Base-by-base conservation (phyloP, 2,797 vertebrate genomes). In the Hylomyscus alleni region DNA sequence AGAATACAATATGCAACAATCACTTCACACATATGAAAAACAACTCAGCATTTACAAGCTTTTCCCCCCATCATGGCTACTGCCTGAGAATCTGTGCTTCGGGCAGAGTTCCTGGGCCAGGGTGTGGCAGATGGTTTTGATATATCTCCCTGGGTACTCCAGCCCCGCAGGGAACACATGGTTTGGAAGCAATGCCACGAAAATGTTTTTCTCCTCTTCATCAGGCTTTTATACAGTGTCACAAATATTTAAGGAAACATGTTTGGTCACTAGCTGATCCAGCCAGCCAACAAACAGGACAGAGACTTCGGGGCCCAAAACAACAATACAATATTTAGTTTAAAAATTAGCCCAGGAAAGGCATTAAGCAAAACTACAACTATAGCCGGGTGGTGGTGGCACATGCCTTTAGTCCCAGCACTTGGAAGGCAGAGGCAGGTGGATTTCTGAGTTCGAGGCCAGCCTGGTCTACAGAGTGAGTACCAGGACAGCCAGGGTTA, bases 271-370 rank as follows among this genome's bases (percentile, higher is more conserved):
- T 47, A 78, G 50, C 12, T 40, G 50, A 86, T 34, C 54, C 40
- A 29, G 67, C 58, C 54, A 95, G 22, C n/a, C 40, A 87, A 73
- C 20, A 58, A 87, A 73, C 20, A 58, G 31, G 86, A 87, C 26
- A 75, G 26, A 44, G 67, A 67, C 15, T 37, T 93, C 24, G 6
- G 56, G 80, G 56, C 50, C 78, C 76, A 10, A 76, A 4, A 58
- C 10, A 50, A 81, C 75, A 92, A 40, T 34, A 90, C 72, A 82
- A 52, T 40, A 29, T 6, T 77, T 22, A 67, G 37, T 26, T 83
- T 14, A 84, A 91, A 92, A 88, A 89, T 81, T 69, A 54, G 56
- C 60, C 89, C 31, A 58, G 40, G 80, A 83, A 94, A 94, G 69
- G 14, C 8, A 75, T 50, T 88, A 73, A 84, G 2, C 13, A 93